phyloP scores from a whole-genome alignment of 2,888 invertebrate genomes.

The Ectobius pallidus region DNA sequence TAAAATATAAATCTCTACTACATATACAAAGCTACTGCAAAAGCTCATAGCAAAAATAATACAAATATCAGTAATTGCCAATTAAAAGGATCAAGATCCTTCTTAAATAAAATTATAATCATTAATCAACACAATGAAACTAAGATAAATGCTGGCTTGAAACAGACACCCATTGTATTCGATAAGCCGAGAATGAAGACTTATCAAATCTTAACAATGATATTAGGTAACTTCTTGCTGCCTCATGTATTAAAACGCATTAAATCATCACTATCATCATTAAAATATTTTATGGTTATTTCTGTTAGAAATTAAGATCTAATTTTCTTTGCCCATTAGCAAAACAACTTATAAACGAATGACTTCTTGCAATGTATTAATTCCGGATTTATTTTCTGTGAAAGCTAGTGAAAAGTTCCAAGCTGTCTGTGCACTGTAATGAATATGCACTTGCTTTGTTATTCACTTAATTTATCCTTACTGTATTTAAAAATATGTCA shows the following conservation, averaged over 20 bases:
- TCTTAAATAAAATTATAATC: conserved; percentile 21
- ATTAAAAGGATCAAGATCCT: background rate
- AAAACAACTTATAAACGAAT: no score
- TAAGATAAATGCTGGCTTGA: background rate
- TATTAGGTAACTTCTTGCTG: background rate
- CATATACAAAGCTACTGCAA: conserved; percentile 1
- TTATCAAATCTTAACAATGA: background rate
- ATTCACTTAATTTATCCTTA: no score
- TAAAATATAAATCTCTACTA: background rate
- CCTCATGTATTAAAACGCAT: background rate
- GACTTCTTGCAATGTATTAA: no score
- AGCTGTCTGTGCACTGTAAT: no score
- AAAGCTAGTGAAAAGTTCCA: no score
- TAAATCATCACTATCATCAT: no score
- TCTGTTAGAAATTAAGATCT: no score
- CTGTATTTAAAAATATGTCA: no score
- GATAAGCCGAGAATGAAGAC: background rate
- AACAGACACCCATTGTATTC: background rate
- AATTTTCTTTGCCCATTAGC: no score
- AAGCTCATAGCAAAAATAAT: conserved; percentile 21
- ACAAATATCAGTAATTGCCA: conserved; percentile 2
- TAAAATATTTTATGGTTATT: no score
- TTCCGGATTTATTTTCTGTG: no score
- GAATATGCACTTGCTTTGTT: no score
- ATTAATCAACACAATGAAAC: conserved; percentile 11